phyloP scores from a whole-genome alignment of 64 coral and sea anemone species.

The Actinia tenebrosa region DNA sequence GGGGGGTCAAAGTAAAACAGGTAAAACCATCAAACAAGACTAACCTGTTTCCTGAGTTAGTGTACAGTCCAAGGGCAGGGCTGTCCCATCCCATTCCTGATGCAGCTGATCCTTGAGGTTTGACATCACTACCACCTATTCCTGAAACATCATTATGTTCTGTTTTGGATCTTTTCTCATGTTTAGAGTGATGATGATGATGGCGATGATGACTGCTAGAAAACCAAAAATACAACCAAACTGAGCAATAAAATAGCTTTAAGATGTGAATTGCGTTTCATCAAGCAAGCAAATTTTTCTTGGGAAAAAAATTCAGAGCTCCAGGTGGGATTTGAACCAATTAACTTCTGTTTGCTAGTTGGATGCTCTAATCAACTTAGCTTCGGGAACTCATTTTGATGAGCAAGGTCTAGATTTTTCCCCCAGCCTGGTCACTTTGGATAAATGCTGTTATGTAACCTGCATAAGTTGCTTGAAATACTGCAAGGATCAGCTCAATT shows the following conservation, averaged over 20 bases:
- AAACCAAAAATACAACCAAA: not conserved
- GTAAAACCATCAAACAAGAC: not conserved
- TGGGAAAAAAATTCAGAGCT: too few relatives aligned
- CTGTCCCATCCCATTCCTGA: conserved; percentile 37
- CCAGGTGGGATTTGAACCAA: too few relatives aligned
- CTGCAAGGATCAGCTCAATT: too few relatives aligned
- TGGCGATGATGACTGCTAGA: conserved; percentile 41
- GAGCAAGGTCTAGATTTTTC: too few relatives aligned
- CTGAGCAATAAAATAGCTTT: not conserved
- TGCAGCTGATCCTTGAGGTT: conserved; percentile 26
- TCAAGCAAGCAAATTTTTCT: too few relatives aligned
- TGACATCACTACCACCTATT: not conserved
- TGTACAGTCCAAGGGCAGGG: conserved; percentile 49
- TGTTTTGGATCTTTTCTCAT: conserved; percentile 52
- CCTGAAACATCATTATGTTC: conserved; percentile 24
- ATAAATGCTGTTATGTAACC: too few relatives aligned
- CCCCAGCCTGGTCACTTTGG: too few relatives aligned
- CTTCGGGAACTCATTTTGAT: too few relatives aligned
- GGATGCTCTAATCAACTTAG: too few relatives aligned
- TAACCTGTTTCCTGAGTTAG: conserved; percentile 65
- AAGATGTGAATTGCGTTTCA: not conserved
- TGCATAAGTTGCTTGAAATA: too few relatives aligned
- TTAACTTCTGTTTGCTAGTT: too few relatives aligned
- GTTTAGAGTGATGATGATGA: conserved; percentile 55
- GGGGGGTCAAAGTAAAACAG: not conserved